Evolutionary conservation across 2,797 vertebrate species (phyloP).

Genomic region (Premnoplex brunnescens): DNA sequence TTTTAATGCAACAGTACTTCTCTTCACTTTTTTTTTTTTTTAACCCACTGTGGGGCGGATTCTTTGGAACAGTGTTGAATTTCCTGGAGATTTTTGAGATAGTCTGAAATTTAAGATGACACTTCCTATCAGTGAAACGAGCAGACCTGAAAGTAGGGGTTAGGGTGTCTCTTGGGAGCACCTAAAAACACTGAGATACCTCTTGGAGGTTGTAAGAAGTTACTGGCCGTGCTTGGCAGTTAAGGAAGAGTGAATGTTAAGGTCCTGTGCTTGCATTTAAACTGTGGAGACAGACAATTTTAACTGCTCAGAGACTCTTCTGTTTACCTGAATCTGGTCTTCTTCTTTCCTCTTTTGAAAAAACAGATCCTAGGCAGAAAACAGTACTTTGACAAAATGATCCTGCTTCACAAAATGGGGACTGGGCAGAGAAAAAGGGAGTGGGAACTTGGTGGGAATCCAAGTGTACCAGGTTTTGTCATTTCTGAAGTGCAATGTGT

Average conservation of each 20-base stretch:
- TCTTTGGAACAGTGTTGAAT: slow-evolving; percentile 40
- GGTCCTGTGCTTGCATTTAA: background rate
- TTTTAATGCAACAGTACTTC: slow-evolving; percentile 50
- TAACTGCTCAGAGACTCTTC: background rate
- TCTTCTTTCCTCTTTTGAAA: background rate
- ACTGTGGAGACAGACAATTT: background rate
- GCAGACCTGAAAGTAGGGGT: background rate
- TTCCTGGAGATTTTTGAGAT: slow-evolving; percentile 41
- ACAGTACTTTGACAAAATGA: background rate
- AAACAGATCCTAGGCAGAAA: background rate
- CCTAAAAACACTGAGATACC: background rate
- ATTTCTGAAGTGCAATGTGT: background rate
- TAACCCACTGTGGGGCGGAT: slow-evolving; percentile 27
- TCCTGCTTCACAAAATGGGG: background rate
- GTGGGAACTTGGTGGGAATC: background rate
- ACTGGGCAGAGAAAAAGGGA: background rate
- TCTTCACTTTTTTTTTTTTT: slow-evolving; percentile 59
- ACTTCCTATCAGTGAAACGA: background rate
- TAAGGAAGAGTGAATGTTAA: background rate
- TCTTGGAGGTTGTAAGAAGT: background rate
- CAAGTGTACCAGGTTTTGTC: background rate
- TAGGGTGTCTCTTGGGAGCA: background rate
- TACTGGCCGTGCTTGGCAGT: background rate
- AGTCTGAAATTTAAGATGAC: background rate
- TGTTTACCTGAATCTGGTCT: background rate